A percentile compares a stretch with the other conserved stretches of the same genome.
These are phyloP conservation scores for Auanema freiburgensis DNA, from an alignment of 2,888 invertebrate genomes.

Conservation along the genomic window DNA sequence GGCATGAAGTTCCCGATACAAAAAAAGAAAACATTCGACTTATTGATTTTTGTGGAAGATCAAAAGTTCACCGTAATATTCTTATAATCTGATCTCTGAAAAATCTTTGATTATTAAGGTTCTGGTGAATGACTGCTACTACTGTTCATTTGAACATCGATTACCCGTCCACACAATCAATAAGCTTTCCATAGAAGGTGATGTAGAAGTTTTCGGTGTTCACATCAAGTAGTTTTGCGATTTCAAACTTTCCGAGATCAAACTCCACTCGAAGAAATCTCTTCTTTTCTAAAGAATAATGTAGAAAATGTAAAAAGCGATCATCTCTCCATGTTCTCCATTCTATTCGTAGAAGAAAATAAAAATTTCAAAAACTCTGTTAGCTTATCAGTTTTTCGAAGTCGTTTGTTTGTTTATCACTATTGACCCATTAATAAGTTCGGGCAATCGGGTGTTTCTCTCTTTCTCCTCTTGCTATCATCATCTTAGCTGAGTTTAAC, in stretches of 20 bases:
- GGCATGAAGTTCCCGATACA: conserved; percentile 47
- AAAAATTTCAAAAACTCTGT: no score
- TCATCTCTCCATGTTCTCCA: no score
- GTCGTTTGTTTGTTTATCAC: no score
- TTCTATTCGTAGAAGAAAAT: no score
- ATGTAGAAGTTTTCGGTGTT: conserved; percentile 61
- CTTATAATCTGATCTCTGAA: background rate
- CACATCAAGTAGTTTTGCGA: conserved; percentile 51
- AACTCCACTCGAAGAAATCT: background rate
- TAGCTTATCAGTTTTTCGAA: no score
- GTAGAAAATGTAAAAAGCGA: no score
- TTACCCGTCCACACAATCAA: conserved; percentile 48
- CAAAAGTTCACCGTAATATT: conserved; percentile 42
- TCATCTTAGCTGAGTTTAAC: no score
- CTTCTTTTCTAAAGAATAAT: no score
- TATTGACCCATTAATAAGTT: no score
- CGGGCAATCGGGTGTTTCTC: no score
- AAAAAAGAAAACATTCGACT: conserved; percentile 54
- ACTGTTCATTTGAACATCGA: conserved; percentile 55
- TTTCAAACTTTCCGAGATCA: conserved; percentile 7
- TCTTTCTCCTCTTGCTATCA: no score
- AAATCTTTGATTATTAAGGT: conserved; percentile 27
- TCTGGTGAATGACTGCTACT: conserved; percentile 56
- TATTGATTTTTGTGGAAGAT: conserved; percentile 58
- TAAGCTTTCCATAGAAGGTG: conserved; percentile 54